These are phyloP conservation scores for Parnassius smintheus DNA, from an alignment of 2,888 invertebrate species.

Conservation along the genomic window DNA sequence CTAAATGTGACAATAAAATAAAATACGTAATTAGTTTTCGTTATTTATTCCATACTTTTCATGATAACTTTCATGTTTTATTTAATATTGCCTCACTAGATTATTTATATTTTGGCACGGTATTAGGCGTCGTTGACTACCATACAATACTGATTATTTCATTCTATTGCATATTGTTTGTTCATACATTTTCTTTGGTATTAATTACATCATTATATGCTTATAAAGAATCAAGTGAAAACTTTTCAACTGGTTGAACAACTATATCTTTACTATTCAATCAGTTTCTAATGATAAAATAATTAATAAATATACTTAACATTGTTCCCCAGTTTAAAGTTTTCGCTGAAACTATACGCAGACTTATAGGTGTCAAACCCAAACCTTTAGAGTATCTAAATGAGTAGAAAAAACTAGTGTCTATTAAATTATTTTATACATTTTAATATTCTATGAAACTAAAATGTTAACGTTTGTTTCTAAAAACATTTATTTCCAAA, in stretches of 20 bases:
- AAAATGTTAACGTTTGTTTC: constrained; percentile 7
- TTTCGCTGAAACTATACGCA: constrained; percentile 10
- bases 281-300: constrained; percentile 3
- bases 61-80: constrained; percentile 49
- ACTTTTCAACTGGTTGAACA: constrained; percentile 1
- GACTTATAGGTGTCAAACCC: constrained; percentile 23
- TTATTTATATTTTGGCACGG: constrained; percentile 61
- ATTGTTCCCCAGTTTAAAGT: constrained; percentile 11
- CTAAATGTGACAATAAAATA: constrained; percentile 23
- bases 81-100: constrained; percentile 40
- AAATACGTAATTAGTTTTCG: constrained; percentile 48
- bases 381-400: constrained; percentile 13
- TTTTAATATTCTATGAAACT: constrained; percentile 2
- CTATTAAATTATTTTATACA: constrained; percentile 17
- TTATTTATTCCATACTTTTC: constrained; percentile 67
- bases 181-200: constrained; percentile 20
- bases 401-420: constrained; percentile 21
- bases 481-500: constrained; percentile 5
- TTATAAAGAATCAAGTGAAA: constrained; percentile 9
- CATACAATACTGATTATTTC: constrained; percentile 32
- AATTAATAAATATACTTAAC: neutral
- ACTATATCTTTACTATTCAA: neutral
- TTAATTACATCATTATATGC: constrained; percentile 12
- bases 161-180: constrained; percentile 30
- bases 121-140: constrained; percentile 56